A percentile compares a stretch with the other conserved stretches of the same genome.
phyloP scores from a whole-genome alignment of 2,797 vertebrate species.

The Enteromius afrohamiltoni region DNA sequence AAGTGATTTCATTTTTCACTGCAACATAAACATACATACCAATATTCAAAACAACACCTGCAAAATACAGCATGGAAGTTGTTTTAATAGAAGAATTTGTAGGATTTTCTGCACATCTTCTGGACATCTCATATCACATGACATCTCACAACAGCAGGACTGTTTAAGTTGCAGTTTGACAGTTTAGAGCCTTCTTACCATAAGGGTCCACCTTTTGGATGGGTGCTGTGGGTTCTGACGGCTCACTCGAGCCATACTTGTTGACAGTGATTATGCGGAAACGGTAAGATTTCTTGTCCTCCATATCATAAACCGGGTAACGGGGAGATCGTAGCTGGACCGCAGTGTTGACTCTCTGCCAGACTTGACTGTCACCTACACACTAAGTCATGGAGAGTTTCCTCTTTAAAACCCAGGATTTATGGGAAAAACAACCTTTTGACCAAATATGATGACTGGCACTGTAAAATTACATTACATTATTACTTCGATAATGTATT shows the following conservation, averaged over 20 bases:
- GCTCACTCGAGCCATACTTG: slow-evolving; percentile 86
- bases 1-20: slow-evolving; percentile 1
- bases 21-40: slow-evolving; percentile 72
- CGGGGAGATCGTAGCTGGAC: slow-evolving; percentile 88
- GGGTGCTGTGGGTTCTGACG: slow-evolving; percentile 84
- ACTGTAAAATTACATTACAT: neutral
- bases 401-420: neutral
- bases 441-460: neutral
- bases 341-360: slow-evolving; percentile 91
- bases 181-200: slow-evolving; percentile 78
- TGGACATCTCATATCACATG: neutral
- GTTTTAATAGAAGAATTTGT: slow-evolving; percentile 37
- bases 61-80: slow-evolving; percentile 61
- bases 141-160: slow-evolving; percentile 10
- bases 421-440: neutral
- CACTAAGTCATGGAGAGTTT: slow-evolving; percentile 67
- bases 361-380: slow-evolving; percentile 83
- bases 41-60: slow-evolving; percentile 68
- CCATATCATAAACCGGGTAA: slow-evolving; percentile 91
- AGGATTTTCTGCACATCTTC: neutral
- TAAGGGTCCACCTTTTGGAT: slow-evolving; percentile 83
- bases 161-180: neutral
- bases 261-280: slow-evolving; percentile 91
- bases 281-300: slow-evolving; percentile 87
- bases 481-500: neutral